Conservation (phyloP, 2,888 invertebrate species). For the Parnassius glacialis region DNA sequence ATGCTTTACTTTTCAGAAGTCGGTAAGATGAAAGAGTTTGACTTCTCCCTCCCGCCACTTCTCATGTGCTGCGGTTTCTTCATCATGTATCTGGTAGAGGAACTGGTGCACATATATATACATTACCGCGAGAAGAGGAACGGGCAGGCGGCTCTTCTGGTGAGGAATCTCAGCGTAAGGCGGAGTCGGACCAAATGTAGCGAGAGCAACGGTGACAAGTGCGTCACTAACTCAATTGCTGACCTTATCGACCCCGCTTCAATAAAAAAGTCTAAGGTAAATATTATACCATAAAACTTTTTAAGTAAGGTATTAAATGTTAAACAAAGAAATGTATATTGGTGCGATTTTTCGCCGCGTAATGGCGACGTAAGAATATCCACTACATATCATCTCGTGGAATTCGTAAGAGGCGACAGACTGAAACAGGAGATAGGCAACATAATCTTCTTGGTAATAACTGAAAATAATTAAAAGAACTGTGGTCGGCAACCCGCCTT, state of each 20-base stretch:
- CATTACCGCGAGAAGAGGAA: slow-evolving; percentile 70
- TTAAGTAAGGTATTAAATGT: too few relatives aligned
- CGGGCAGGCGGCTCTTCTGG: slow-evolving; percentile 53
- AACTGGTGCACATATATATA: slow-evolving; percentile 86
- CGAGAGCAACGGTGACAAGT: slow-evolving; percentile 44
- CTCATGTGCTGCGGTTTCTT: slow-evolving; percentile 89
- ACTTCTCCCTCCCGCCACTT: slow-evolving; percentile 85
- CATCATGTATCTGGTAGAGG: slow-evolving; percentile 89
- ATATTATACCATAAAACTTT: too few relatives aligned
- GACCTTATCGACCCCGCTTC: slow-evolving; percentile 63
- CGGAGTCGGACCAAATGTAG: slow-evolving; percentile 48
- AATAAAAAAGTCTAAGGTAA: slow-evolving; percentile 47
- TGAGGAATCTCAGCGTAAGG: slow-evolving; percentile 69
- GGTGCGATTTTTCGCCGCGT: too few relatives aligned
- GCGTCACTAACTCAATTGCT: slow-evolving; percentile 67
- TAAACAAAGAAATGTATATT: too few relatives aligned
- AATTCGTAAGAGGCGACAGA: too few relatives aligned
- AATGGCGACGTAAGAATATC: too few relatives aligned
- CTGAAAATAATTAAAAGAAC: too few relatives aligned
- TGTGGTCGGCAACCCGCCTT: too few relatives aligned
- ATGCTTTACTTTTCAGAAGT: slow-evolving; percentile 42
- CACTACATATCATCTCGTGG: too few relatives aligned
- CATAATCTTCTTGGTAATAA: too few relatives aligned
- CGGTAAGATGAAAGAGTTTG: slow-evolving; percentile 69
- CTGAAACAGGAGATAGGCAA: too few relatives aligned